Conservation (phyloP, 2,113 vertebrate species). For the Dromas ardeola region DNA sequence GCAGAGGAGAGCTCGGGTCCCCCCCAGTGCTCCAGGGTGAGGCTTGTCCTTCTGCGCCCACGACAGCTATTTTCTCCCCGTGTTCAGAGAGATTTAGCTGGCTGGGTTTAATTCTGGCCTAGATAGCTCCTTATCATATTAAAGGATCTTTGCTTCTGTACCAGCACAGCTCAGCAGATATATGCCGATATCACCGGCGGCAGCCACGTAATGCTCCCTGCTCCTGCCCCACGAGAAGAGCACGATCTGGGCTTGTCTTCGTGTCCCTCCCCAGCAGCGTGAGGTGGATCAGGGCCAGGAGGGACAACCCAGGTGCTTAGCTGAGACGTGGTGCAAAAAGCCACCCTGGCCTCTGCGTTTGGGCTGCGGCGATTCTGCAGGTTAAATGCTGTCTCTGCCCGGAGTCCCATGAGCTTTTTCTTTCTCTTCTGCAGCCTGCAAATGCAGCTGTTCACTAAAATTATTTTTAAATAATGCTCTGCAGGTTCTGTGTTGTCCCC, state of each 20-base stretch:
- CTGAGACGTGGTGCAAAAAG: not conserved
- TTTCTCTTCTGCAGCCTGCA: not conserved
- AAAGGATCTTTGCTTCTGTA: not conserved
- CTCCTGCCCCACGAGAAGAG: not conserved
- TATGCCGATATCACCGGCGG: not conserved
- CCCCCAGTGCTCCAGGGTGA: not conserved
- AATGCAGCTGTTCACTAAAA: not conserved
- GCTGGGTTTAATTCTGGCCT: not conserved
- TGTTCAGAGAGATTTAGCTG: not conserved
- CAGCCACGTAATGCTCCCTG: not conserved
- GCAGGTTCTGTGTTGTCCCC: not conserved
- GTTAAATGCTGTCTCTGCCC: not conserved
- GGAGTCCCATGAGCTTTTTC: not conserved
- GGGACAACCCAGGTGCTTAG: not conserved
- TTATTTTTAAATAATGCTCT: not conserved
- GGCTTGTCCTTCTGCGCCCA: not conserved
- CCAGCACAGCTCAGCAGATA: not conserved
- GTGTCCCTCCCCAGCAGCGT: not conserved
- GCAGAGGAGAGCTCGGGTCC: not conserved
- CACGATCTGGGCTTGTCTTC: not conserved
- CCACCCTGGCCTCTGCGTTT: fast-evolving
- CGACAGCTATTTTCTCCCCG: not conserved
- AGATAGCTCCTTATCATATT: not conserved
- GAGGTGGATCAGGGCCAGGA: not conserved
- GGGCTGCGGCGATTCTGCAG: not conserved